Conservation (phyloP, 2,888 invertebrate genomes). For the Neoascia interrupta region DNA sequence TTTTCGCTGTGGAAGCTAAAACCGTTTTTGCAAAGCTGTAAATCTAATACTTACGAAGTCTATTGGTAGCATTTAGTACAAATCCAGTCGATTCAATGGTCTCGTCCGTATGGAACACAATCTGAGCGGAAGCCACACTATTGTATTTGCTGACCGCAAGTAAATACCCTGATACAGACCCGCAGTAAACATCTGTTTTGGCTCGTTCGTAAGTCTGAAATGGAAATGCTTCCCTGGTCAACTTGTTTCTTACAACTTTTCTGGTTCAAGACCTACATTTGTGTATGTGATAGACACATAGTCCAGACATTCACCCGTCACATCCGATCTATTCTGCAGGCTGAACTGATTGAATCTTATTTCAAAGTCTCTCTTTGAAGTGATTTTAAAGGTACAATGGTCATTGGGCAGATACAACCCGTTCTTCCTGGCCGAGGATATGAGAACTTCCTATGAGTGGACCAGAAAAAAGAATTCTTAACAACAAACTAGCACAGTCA, state of each 20-base stretch:
- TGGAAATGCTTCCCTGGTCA: too few relatives aligned
- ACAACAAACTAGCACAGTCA: slow-evolving; percentile 72
- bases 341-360: slow-evolving; percentile 82
- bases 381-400: slow-evolving; percentile 82
- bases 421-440: slow-evolving; percentile 4
- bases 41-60: slow-evolving; percentile 79
- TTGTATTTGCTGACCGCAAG: neutral
- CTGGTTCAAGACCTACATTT: slow-evolving; percentile 67
- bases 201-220: neutral
- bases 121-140: slow-evolving; percentile 26
- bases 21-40: too few relatives aligned
- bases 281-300: slow-evolving; percentile 71
- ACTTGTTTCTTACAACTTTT: too few relatives aligned
- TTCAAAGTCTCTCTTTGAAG: slow-evolving; percentile 71
- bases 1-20: too few relatives aligned
- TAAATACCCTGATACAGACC: slow-evolving; percentile 34
- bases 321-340: slow-evolving; percentile 78
- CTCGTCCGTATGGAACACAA: slow-evolving; percentile 74
- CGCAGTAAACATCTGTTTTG: slow-evolving; percentile 55
- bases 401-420: slow-evolving; percentile 80
- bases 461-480: neutral
- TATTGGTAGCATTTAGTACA: slow-evolving; percentile 80
- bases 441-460: slow-evolving; percentile 12
- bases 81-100: slow-evolving; percentile 70
- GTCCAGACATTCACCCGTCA: slow-evolving; percentile 75